A percentile compares a stretch with the other conserved stretches of the same genome.
phyloP scores from a whole-genome alignment of 2,797 vertebrate genomes.

The Spinus olivaceus region DNA sequence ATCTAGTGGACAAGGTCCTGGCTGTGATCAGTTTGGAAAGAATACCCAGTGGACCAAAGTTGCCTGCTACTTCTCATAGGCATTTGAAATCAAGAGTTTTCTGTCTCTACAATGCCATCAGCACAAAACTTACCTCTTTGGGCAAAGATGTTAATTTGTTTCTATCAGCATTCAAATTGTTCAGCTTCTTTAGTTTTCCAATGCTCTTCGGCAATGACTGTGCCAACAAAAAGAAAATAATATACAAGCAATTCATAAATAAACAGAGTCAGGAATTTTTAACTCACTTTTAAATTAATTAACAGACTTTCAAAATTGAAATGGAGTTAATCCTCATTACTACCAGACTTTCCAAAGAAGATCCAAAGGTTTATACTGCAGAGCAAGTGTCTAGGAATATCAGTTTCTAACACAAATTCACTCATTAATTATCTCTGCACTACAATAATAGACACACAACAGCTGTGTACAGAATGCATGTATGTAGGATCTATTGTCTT shows the following conservation, averaged over 20 bases:
- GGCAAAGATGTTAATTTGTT: constrained; percentile 91
- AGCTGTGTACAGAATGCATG: neutral
- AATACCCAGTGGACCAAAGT: neutral
- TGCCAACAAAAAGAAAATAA: constrained; percentile 18
- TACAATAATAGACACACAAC: neutral
- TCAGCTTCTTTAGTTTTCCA: constrained; percentile 93
- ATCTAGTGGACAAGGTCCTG: neutral
- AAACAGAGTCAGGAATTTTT: neutral
- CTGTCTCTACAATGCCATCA: neutral
- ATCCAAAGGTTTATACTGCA: neutral
- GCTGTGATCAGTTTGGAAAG: neutral
- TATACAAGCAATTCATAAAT: neutral
- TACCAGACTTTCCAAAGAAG: neutral
- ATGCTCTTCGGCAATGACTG: constrained; percentile 93
- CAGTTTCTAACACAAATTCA: neutral
- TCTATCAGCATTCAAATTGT: constrained; percentile 95
- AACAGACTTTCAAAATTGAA: neutral
- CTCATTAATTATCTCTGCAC: neutral
- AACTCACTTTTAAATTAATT: neutral
- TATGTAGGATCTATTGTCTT: neutral
- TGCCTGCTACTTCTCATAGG: neutral
- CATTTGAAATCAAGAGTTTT: neutral
- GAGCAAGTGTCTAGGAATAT: neutral
- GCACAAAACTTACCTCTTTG: constrained; percentile 87
- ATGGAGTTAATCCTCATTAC: neutral